Base-by-base conservation (phyloP, 2,888 invertebrate species). In the Drosophila aldrichi region DNA sequence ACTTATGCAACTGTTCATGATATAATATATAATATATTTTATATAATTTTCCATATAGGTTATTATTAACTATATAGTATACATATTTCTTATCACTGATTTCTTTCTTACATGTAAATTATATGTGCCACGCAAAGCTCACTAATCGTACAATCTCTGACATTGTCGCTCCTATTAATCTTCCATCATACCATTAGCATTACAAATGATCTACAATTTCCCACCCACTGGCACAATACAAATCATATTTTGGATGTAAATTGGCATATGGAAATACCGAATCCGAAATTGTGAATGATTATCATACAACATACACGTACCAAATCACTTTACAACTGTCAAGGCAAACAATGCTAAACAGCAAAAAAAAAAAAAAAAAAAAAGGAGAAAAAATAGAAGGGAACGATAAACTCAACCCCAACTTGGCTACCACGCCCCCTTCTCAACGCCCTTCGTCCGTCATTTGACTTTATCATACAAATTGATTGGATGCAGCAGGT, bases 301-400 rank as follows among this genome's bases (percentile, higher is more conserved):
- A 51, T 48, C 61, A 32, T 9, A 10, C 48, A 9, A 32, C 41
- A 68, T 58, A 70, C 84, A 83, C 89, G 83, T 79, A 83, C 71
- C 89, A 88, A 88, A 84, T 84, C 83, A 89, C 88, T 84, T 84
- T 83, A 89, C 84, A 84, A 84, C 87, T 88, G 83, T 84, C 83
- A 86, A 32, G 66, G 41, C 59, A 70, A 81, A 83, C 81, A 84
- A 81, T 79, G 83, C 66, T 71, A 74, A 62, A 54, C 49, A 74
- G 58, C 56, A 51, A 38, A 52, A 55, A 20, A 6, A 25, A 25
- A n/a, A n/a, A 5, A 25, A 57, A n/a, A n/a, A n/a, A n/a, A n/a
- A n/a, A n/a, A n/a, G n/a, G n/a, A 40, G 4, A 7, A 36, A 4
- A 5, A 2, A n/a, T n/a, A 36, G 14, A 36, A 36, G 14, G 16